phyloP scores from a whole-genome alignment of 2,888 invertebrate genomes.

The Pyrochroa serraticornis region DNA sequence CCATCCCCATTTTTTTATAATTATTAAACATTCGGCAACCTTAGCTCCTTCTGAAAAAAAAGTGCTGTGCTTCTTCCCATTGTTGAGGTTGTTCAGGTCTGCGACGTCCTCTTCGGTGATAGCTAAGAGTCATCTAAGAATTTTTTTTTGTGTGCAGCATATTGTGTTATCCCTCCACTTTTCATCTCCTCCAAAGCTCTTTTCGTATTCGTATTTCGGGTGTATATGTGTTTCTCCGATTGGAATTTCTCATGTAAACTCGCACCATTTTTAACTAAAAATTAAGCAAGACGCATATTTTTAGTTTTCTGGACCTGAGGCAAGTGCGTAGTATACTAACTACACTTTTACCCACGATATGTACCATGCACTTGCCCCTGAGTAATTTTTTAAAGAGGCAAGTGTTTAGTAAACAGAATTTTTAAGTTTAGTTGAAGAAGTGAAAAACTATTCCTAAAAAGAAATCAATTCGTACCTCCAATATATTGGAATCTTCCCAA shows the following conservation, averaged over 20 bases:
- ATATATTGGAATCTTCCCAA: too few relatives aligned
- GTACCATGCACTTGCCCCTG: too few relatives aligned
- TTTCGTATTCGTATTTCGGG: neutral
- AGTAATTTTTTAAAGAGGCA: neutral
- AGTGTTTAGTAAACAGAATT: too few relatives aligned
- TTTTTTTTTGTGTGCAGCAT: neutral
- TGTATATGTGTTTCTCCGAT: neutral
- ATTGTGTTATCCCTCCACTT: neutral
- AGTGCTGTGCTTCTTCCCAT: neutral
- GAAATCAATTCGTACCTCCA: too few relatives aligned
- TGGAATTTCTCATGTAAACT: neutral
- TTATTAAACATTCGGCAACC: neutral
- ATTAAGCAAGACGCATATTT: too few relatives aligned
- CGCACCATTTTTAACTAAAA: too few relatives aligned
- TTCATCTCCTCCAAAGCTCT: neutral
- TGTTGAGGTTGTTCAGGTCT: neutral
- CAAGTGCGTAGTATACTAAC: neutral
- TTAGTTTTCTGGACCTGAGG: too few relatives aligned
- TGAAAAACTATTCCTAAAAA: too few relatives aligned
- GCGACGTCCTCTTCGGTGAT: neutral
- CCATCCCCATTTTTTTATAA: constrained; percentile 36
- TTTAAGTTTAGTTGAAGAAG: too few relatives aligned
- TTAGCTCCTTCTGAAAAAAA: neutral
- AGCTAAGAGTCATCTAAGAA: neutral
- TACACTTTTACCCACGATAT: too few relatives aligned